These are phyloP conservation scores for Cyprinodon brontotheroides DNA, from an alignment of 2,113 vertebrate genomes.

Conservation along the genomic window DNA sequence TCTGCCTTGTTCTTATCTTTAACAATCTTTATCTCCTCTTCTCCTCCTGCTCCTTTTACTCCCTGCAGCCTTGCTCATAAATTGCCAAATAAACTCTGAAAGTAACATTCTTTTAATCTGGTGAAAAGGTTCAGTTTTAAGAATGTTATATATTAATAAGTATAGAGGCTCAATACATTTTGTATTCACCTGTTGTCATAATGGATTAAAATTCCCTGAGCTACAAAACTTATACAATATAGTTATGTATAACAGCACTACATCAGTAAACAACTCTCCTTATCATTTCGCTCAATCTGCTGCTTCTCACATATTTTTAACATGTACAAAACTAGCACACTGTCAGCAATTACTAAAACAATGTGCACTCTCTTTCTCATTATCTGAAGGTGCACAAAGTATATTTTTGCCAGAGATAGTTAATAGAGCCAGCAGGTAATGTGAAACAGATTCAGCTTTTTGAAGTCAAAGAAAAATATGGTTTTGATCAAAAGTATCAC, in stretches of 20 bases:
- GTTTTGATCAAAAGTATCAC: background rate
- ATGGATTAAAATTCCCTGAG: background rate
- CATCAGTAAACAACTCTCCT: too few relatives aligned
- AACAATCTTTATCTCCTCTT: background rate
- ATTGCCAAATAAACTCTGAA: background rate
- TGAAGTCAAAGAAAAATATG: background rate
- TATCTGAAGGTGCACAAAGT: background rate
- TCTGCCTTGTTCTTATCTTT: background rate
- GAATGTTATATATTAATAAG: background rate
- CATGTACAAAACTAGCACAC: background rate
- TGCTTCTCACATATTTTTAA: background rate
- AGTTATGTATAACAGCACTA: too few relatives aligned
- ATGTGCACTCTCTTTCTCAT: background rate
- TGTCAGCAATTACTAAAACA: background rate
- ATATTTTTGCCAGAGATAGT: background rate
- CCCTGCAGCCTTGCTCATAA: background rate
- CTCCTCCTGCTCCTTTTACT: background rate
- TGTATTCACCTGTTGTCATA: background rate
- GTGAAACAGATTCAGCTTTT: background rate
- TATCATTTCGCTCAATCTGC: background rate
- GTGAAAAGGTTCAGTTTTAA: background rate
- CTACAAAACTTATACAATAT: background rate
- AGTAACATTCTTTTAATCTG: background rate
- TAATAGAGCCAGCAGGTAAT: background rate
- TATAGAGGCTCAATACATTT: background rate